Conservation (phyloP, 92 coral and sea anemone species). For the Porites lobata region DNA sequence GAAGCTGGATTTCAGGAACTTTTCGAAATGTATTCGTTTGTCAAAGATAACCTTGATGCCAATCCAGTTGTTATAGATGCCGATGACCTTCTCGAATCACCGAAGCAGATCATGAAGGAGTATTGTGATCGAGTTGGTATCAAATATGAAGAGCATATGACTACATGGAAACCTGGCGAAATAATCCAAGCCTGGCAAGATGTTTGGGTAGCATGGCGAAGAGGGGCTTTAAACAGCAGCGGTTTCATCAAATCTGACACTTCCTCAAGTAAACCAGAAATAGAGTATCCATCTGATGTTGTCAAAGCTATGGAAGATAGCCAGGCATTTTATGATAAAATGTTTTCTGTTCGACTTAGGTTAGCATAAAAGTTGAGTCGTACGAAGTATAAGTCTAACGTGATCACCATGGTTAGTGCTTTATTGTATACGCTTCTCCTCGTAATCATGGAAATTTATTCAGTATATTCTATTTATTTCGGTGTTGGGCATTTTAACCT, state of each 20-base stretch:
- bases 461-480: no score
- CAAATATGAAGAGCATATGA: constrained; percentile 68
- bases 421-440: no score
- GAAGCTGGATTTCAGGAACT: constrained; percentile 81
- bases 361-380: no score
- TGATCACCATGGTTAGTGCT: no score
- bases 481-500: no score
- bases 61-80: constrained; percentile 75
- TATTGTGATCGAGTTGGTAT: constrained; percentile 72
- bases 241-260: constrained; percentile 1
- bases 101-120: constrained; percentile 54
- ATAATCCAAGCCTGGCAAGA: constrained; percentile 38
- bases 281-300: constrained; percentile 56
- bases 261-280: not conserved
- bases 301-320: constrained; percentile 65
- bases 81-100: constrained; percentile 58
- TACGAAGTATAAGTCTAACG: no score
- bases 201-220: constrained; percentile 51
- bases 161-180: constrained; percentile 71
- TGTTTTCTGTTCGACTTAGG: constrained; percentile 16
- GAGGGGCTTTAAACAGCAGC: not conserved
- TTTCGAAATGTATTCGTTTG: constrained; percentile 67
- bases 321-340: constrained; percentile 55
- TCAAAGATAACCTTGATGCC: constrained; percentile 46
- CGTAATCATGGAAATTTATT: no score